Evolutionary conservation across 2,797 vertebrate species (phyloP), one percentile per base, ranked within the genome.

Genomic region (Pangasius krempfi): DNA sequence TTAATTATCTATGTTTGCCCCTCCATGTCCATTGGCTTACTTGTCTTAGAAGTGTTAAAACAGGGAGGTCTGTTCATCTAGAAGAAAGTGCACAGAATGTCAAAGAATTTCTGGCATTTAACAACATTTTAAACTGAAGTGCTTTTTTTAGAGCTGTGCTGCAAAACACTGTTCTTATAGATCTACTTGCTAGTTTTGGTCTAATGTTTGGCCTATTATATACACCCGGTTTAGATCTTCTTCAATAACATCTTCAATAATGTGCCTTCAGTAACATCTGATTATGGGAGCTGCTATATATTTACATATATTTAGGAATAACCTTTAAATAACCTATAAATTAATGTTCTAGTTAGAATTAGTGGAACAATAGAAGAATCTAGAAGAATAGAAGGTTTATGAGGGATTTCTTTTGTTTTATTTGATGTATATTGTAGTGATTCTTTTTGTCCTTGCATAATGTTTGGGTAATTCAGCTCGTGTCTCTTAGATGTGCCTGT

Each of bases 41-140:
- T 18, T 66, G 60, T 50, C 44, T 50, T 68, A 12, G 7, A 64
- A 33, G 62, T 64, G 40, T 50, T 30, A 54, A 56, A 54, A 52
- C 82, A 22, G 13, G 1, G 30, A 70, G 30, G 5, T 70, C 44
- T 52, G 62, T 52, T 52, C 40, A 25, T 33, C 64, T 52, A 4
- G 30, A n/a, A 27, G n/a, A 54, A 76, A 78, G n/a, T 68, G 14
- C 60, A 22, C 16, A 52, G 58, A 62, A 68, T 78, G 44, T 50
- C 10, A 75, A 75, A 66, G 82, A 85, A 84, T 66, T 12, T 78
- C 60, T 66, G 30, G 72, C 72, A 84, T 70, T 78, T 84, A 54
- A 25, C 47, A 79, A 30, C 70, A 84, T 73, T 76, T 84, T 70
- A n/a, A 75, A 25, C 44, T 33, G 14, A 52, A 52, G 81, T 78